Conservation (phyloP, 2,888 invertebrate species). For the Eumacrocentrus americanus region DNA sequence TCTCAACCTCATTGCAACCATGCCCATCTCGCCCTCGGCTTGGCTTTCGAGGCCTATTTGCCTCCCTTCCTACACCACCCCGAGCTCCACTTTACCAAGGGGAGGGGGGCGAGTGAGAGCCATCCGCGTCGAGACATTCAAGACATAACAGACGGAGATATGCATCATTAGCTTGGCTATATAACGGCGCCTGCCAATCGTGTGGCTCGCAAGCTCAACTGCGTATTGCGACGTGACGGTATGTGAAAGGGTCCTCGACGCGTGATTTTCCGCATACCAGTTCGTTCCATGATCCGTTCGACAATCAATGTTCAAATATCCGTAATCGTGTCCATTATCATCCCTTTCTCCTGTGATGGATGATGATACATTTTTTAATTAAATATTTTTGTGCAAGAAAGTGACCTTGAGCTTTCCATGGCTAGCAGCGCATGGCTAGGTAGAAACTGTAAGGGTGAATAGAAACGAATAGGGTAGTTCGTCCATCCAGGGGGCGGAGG, state of each 20-base stretch:
- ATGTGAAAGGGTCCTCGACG: constrained; percentile 48
- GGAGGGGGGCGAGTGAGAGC: constrained; percentile 5
- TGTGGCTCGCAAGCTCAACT: constrained; percentile 36
- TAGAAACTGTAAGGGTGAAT: constrained; percentile 28
- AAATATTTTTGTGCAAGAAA: too few species aligned
- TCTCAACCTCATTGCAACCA: constrained; percentile 57
- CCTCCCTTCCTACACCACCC: constrained; percentile 21
- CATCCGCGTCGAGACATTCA: constrained; percentile 53
- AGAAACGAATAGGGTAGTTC: constrained; percentile 49
- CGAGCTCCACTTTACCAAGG: constrained; percentile 33
- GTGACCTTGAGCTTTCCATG: too few species aligned
- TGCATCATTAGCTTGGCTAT: constrained; percentile 54
- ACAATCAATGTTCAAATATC: constrained; percentile 11
- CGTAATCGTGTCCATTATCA: neutral
- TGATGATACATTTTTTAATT: too few species aligned
- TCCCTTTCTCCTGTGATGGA: too few species aligned
- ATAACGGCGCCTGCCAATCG: constrained; percentile 25
- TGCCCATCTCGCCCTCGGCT: constrained; percentile 38
- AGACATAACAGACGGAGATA: constrained; percentile 59
- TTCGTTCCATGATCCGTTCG: constrained; percentile 11
- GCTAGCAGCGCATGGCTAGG: constrained; percentile 18
- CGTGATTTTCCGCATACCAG: constrained; percentile 46
- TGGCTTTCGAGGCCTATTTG: constrained; percentile 37
- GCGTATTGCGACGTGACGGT: constrained; percentile 39
- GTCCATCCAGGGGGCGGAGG: constrained; percentile 32